A percentile compares a stretch with the other conserved stretches of the same genome.
Conservation (phyloP, 2,888 invertebrate genomes). For the Melanophora roralis region DNA sequence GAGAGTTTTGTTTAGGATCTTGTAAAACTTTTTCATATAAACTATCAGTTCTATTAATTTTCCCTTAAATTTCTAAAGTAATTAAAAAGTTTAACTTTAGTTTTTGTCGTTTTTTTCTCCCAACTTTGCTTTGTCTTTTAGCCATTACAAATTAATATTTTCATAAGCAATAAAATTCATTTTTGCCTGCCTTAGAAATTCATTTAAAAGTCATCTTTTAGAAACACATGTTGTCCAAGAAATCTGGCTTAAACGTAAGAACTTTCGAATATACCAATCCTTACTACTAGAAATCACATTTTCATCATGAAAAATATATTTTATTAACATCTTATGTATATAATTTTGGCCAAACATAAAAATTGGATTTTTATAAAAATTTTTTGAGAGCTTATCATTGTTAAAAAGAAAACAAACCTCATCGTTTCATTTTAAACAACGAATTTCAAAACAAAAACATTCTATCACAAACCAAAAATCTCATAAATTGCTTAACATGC, state of each 20-base stretch:
- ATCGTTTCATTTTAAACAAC: constrained; percentile 64
- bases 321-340: too few species aligned
- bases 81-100: constrained; percentile 45
- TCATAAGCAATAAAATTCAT: constrained; percentile 16
- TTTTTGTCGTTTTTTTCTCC: constrained; percentile 62
- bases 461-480: constrained; percentile 65
- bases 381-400: background rate
- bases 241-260: too few species aligned
- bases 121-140: constrained; percentile 29
- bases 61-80: constrained; percentile 10
- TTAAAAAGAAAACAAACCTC: background rate
- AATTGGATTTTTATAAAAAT: background rate
- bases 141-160: background rate
- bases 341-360: too few species aligned
- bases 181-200: constrained; percentile 8
- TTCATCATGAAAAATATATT: too few species aligned
- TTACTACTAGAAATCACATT: too few species aligned
- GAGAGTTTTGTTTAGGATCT: background rate
- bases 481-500: constrained; percentile 72
- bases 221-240: background rate
- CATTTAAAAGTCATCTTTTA: background rate
- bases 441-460: constrained; percentile 73
- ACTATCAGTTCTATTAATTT: background rate
- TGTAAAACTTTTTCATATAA: constrained; percentile 13
- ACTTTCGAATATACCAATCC: too few species aligned